phyloP scores from a whole-genome alignment of 2,888 invertebrate species.

The Biston stratarius region DNA sequence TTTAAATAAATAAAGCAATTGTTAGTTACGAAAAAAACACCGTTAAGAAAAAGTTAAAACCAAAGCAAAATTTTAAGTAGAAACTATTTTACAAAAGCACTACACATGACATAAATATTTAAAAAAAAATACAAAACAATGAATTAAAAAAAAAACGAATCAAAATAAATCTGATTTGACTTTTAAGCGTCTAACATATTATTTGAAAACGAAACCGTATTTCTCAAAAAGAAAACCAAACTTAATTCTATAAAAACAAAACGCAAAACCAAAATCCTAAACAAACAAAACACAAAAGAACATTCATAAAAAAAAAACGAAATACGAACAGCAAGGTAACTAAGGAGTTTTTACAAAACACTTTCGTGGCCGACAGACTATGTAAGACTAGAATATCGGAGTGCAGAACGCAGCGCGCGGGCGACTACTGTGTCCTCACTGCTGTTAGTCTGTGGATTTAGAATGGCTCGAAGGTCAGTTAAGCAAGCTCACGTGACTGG shows the following conservation, averaged over 20 bases:
- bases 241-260: constrained; percentile 1
- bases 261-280: neutral
- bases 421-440: constrained; percentile 20
- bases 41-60: too few relatives aligned
- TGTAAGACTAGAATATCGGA: constrained; percentile 14
- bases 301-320: constrained; percentile 5
- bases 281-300: constrained; percentile 4
- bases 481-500: constrained; percentile 26
- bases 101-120: too few relatives aligned
- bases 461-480: constrained; percentile 33
- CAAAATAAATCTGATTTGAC: neutral
- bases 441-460: constrained; percentile 29
- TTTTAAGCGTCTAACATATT: neutral
- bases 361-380: constrained; percentile 31
- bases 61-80: too few relatives aligned
- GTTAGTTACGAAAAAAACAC: too few relatives aligned
- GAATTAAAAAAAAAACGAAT: too few relatives aligned
- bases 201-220: neutral
- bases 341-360: constrained; percentile 21
- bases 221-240: neutral
- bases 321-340: constrained; percentile 19
- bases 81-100: too few relatives aligned
- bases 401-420: constrained; percentile 5
- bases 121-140: too few relatives aligned
- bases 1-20: too few relatives aligned